Conservation (phyloP, 2,888 invertebrate species). For the Xanthorhoe spadicearia region DNA sequence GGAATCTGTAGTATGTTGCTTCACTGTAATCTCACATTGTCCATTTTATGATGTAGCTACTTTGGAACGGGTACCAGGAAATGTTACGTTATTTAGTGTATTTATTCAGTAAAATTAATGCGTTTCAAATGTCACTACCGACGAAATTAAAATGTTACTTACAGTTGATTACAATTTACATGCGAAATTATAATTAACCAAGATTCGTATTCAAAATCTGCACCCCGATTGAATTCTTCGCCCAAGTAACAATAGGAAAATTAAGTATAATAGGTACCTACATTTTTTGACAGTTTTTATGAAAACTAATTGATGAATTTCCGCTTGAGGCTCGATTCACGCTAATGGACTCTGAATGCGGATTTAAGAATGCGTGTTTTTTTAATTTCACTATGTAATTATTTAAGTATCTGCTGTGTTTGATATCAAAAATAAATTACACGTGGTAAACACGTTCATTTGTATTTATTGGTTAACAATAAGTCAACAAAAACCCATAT, state of each 20-base stretch:
- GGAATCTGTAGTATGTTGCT: slow-evolving; percentile 32
- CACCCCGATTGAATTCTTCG: no score
- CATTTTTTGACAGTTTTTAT: neutral
- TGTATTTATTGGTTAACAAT: neutral
- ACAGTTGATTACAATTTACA: neutral
- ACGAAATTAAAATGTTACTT: slow-evolving; percentile 1
- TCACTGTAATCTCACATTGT: slow-evolving; percentile 25
- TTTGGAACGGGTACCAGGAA: slow-evolving; percentile 21
- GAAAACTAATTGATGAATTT: no score
- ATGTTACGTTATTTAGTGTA: slow-evolving; percentile 16
- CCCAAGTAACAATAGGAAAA: no score
- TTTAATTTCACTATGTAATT: no score
- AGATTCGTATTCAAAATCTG: neutral
- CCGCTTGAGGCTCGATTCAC: no score
- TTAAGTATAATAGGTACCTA: no score
- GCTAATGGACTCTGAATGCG: no score
- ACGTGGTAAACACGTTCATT: slow-evolving; percentile 8
- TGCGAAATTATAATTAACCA: neutral
- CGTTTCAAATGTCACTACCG: slow-evolving; percentile 4
- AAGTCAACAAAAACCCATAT: slow-evolving; percentile 15
- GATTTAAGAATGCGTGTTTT: no score
- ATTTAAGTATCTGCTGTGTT: neutral
- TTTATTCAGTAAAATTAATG: slow-evolving; percentile 14
- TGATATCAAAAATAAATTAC: neutral
- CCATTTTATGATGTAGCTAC: slow-evolving; percentile 15